Base-by-base conservation (phyloP, 2,113 vertebrate species). In the Pluvianellus socialis region DNA sequence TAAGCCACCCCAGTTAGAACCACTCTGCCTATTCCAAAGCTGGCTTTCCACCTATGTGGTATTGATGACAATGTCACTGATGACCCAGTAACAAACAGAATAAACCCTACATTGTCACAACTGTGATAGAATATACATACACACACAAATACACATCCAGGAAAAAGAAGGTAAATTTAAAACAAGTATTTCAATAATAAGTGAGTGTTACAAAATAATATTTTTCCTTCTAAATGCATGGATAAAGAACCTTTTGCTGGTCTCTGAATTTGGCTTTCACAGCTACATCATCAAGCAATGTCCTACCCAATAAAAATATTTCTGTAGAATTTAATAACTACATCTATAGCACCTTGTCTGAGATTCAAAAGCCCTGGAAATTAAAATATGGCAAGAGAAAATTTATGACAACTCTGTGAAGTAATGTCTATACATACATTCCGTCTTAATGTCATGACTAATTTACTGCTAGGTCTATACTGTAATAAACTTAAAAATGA, bases 271-370 rank as follows among this genome's bases (percentile, higher is more conserved):
- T 97, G 96, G 88, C 95, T 96, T 96, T 97, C 96, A 96, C 75
- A 94, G 87, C 94, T 91, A 95, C 63, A 62, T 97, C 98, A 96
- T 94, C 94, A 97, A 97, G 94, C 94, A 96, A 95, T 61, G 94
- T 96, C 97, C 96, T 97, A 90, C 97, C 97, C 98, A 98, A 97
- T 96, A 98, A 97, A 98, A 98, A 98, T 97, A 98, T 97, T 98
- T 96, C 98, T 96, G 71, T 79, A 94, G 79, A 97, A 88, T 97
- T 97, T 96, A 98, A 97, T 98, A 98, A 98, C 95, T 97, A 96
- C 96, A 98, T 97, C 98, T 98, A 97, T 38, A 80, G 94, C 92
- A 97, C 97, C 96, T 98, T 98, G 95, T 97, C 97, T 96, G 87
- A 97, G 91, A 97, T 94, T 96, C 93, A 96, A 95, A 97, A 96